Conservation (phyloP, 2,797 vertebrate genomes). For the Gymnodraco acuticeps region DNA sequence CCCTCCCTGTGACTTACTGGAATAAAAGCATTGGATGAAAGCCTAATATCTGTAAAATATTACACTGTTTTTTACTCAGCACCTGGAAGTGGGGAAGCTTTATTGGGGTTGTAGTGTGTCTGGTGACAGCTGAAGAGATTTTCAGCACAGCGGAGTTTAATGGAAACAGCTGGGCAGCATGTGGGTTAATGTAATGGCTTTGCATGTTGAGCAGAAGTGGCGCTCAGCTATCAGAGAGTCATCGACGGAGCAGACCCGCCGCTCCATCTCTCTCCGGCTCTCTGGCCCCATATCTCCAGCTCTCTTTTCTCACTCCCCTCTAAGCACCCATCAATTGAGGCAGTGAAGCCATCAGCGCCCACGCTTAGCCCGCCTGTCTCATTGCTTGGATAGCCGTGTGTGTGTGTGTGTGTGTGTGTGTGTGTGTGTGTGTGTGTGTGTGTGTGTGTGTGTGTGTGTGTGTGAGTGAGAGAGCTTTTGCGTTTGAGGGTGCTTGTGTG, state of each 20-base stretch:
- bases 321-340: constrained; percentile 79
- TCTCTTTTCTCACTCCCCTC: constrained; percentile 61
- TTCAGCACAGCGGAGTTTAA: constrained; percentile 54
- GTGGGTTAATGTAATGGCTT: constrained; percentile 67
- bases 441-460: no score
- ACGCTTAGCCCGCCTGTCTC: constrained; percentile 66
- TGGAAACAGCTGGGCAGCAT: constrained; percentile 68
- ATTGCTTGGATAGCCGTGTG: constrained; percentile 50
- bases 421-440: not conserved
- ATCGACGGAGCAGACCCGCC: constrained; percentile 48
- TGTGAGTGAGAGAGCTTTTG: constrained; percentile 25
- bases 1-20: constrained; percentile 38
- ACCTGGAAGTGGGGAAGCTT: constrained; percentile 50
- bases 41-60: constrained; percentile 41
- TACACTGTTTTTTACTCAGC: constrained; percentile 43
- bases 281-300: constrained; percentile 52
- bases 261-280: constrained; percentile 58
- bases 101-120: constrained; percentile 49
- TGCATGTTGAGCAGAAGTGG: constrained; percentile 73
- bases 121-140: constrained; percentile 53
- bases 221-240: constrained; percentile 66
- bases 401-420: not conserved
- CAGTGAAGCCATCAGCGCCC: constrained; percentile 77
- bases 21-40: constrained; percentile 32
- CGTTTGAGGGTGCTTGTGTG: constrained; percentile 69